A percentile compares a stretch with the other conserved stretches of the same genome.
These are phyloP conservation scores for Alcis repandata DNA, from an alignment of 2,888 invertebrate species.

Conservation along the genomic window DNA sequence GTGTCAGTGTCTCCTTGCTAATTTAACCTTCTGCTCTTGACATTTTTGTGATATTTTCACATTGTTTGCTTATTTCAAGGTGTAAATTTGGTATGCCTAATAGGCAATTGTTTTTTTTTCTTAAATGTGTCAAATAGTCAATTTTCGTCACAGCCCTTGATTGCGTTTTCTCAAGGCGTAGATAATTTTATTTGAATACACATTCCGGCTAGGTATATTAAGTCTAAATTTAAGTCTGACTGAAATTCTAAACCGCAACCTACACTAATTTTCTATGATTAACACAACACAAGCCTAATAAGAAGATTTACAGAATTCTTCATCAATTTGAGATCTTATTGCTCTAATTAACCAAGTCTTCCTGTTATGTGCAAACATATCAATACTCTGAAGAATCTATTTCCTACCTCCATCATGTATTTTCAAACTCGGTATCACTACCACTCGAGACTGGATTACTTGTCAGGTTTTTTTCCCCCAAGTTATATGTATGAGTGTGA, in stretches of 20 bases:
- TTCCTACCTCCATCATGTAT: background rate
- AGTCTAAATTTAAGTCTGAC: background rate
- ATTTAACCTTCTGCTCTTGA: constrained; percentile 45
- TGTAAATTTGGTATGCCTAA: constrained; percentile 29
- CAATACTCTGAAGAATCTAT: background rate
- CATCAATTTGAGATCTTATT: constrained; percentile 2
- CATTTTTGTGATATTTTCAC: constrained; percentile 42
- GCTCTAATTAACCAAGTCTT: background rate
- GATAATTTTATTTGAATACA: background rate
- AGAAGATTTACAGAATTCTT: constrained; percentile 17
- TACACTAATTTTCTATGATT: background rate
- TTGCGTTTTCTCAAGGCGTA: background rate
- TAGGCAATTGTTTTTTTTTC: constrained; percentile 42
- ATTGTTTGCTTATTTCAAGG: constrained; percentile 39
- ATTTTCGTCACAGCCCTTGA: constrained; percentile 16
- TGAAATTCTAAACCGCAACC: too few relatives aligned
- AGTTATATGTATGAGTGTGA: too few relatives aligned
- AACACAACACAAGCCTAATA: constrained; percentile 7
- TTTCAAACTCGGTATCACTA: too few relatives aligned
- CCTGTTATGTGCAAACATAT: background rate
- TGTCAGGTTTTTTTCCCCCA: too few relatives aligned
- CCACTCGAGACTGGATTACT: too few relatives aligned
- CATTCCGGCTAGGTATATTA: background rate
- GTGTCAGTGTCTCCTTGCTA: constrained; percentile 40
- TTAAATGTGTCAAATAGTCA: constrained; percentile 17